These are phyloP conservation scores for Ammodytes dubius DNA, from an alignment of 2,113 vertebrate genomes.

Conservation along the genomic window DNA sequence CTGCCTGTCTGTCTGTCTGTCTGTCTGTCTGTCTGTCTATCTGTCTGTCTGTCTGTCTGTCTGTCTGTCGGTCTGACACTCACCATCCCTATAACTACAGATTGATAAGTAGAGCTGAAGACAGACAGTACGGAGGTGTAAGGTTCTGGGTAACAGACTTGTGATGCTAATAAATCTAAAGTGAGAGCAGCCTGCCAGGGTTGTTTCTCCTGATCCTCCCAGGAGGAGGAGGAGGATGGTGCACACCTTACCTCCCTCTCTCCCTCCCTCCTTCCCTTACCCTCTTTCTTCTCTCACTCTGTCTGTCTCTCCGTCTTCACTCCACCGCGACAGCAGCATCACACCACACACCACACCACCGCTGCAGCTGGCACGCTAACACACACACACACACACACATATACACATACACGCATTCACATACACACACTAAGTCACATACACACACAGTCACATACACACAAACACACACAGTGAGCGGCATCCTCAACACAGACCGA, in stretches of 20 bases:
- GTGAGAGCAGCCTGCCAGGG: slow-evolving; percentile 28
- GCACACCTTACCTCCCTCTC: slow-evolving; percentile 85
- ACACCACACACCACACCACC: slow-evolving; percentile 70
- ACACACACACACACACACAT: slow-evolving; percentile 60
- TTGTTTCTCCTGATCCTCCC: slow-evolving; percentile 61
- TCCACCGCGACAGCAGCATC: slow-evolving; percentile 75
- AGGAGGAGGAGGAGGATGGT: slow-evolving; percentile 64
- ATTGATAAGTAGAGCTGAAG: neutral
- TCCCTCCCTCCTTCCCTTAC: slow-evolving; percentile 69
- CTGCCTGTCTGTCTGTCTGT: too few species aligned
- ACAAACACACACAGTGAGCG: slow-evolving; percentile 66
- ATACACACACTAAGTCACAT: slow-evolving; percentile 36
- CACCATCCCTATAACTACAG: neutral
- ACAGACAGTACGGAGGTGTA: neutral
- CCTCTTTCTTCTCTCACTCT: slow-evolving; percentile 71
- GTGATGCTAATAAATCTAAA: slow-evolving; percentile 42
- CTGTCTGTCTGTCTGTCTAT: too few species aligned
- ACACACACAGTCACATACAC: slow-evolving; percentile 37
- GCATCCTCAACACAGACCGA: slow-evolving; percentile 70
- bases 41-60: too few species aligned
- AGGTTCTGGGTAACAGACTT: neutral
- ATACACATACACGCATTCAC: slow-evolving; percentile 41
- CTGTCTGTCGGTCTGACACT: neutral
- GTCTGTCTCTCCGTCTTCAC: slow-evolving; percentile 72
- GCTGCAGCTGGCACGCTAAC: slow-evolving; percentile 58